Evolutionary conservation across 2,888 invertebrate genomes (phyloP), one percentile per base, ranked within the genome.

Genomic region (Drosophila acutilabella): DNA sequence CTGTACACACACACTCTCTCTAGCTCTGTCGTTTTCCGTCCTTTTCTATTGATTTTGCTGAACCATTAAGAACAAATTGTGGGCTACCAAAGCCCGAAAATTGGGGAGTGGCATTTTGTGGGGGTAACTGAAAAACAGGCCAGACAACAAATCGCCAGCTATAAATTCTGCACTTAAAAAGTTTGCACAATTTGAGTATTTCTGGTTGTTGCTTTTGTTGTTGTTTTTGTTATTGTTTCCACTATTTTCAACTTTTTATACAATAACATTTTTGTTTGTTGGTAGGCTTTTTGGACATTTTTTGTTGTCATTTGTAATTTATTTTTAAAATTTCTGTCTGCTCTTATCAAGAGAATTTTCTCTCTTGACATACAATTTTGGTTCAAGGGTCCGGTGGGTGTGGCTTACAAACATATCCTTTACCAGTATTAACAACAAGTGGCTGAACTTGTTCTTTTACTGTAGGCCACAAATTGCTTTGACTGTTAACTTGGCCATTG

Each of bases 161-260:
- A 85, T 85, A 85, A 85, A 88, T 85, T 85, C 67, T 85, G 88
- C 74, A 82, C 86, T 85, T 85, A 88, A 88, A 81, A 85, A 88
- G 76, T 88, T 85, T 81, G 67, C 71, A 80, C 84, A 76, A 74
- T 84, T 76, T 81, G 50, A 59, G 69, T 54, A 60, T 73, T 30
- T 57, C 16, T 45, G 47, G 20, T 52, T 47, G 38, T 33, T 50
- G 33, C 45, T 45, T 45, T n/a, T 2, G 4, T 7, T 44, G 13
- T 11, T 48, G 4, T 47, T 33, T 30, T 47, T 64, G 26, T 56
- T 57, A 41, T 41, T 60, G 40, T 36, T 59, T 40, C 33, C 42
- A 20, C 18, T 52, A 59, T 60, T 57, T 40, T 59, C 44, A 45
- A 64, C 66, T 71, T 67, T 64, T 51, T 62, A 64, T 59, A 64